Evolutionary conservation across 2,113 vertebrate genomes (phyloP), one percentile per base, ranked within the genome.

Genomic region (Lates calcarifer): DNA sequence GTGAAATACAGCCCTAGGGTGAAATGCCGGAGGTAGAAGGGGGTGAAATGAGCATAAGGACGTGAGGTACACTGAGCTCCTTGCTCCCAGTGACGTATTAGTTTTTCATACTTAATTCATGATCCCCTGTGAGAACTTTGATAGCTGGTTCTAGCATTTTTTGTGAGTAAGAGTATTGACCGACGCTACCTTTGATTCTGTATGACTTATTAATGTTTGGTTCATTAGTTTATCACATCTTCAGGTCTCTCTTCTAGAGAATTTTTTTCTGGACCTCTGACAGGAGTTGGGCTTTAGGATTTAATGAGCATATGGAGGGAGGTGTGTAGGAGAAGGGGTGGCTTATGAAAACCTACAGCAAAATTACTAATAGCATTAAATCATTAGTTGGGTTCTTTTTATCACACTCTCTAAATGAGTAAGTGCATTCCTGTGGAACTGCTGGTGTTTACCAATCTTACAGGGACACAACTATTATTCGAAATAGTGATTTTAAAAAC

Each of bases 81-180:
- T 82, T 58, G 60, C 85, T 88, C 92, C 92, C 90, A 89, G 73
- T 95, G 94, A 95, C 90, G 91, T 94, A 82, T 43, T 73, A 73
- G 56, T 65, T 80, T 83, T 89, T 94, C 93, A 95, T 94, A 80
- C 90, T 90, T 95, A 91, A 94, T 95, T 95, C 92, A 95, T 91
- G 84, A 80, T 1, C 63, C 85, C 53, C 62, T 22, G 70, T 66
- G 77, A 79, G 89, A 90, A 89, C 73, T 81, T 29, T 77, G 85
- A 91, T 81, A 81, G 61, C 65, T 86, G 77, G 78, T 77, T 81
- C 85, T 76, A 39, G 71, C 47, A 73, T 81, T 84, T 84, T 87
- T 81, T 82, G 86, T 55, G 90, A 82, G 89, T 82, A 78, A 81
- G 85, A 84, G 45, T 13, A 87, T 74, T 71, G 87, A 83, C 81